Evolutionary conservation across 2,888 invertebrate genomes (phyloP).

Genomic region (Zootermopsis nevadensis): DNA sequence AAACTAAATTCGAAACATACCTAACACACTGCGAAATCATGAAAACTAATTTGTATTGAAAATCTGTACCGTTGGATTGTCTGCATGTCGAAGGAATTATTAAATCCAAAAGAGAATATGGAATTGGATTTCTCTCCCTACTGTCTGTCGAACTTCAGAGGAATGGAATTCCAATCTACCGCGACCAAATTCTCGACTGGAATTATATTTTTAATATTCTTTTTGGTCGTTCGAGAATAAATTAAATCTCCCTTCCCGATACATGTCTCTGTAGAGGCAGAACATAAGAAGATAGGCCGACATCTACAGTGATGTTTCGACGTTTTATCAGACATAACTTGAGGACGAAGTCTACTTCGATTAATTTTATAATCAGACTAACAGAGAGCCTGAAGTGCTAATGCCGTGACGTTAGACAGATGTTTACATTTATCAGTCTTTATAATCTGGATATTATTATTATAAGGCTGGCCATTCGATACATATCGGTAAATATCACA

Average conservation of each 20-base stretch:
- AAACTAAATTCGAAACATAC: background rate
- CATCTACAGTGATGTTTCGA: too few relatives aligned
- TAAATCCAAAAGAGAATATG: background rate
- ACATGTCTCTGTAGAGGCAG: background rate
- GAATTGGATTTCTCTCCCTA: conserved; percentile 17
- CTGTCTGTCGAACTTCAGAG: conserved; percentile 29
- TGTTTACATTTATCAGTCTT: too few relatives aligned
- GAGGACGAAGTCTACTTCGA: too few relatives aligned
- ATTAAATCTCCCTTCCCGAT: conserved; percentile 45
- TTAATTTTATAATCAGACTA: too few relatives aligned
- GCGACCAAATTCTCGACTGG: conserved; percentile 41
- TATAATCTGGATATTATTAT: too few relatives aligned
- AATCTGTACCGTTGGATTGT: background rate
- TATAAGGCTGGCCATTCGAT: too few relatives aligned
- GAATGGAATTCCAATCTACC: conserved; percentile 46
- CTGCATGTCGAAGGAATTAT: background rate
- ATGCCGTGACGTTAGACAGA: too few relatives aligned
- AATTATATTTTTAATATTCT: conserved; percentile 46
- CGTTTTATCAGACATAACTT: too few relatives aligned
- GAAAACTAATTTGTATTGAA: conserved; percentile 10
- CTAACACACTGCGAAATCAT: background rate
- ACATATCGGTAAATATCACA: too few relatives aligned
- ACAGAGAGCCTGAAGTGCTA: too few relatives aligned
- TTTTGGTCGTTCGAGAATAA: conserved; percentile 44
- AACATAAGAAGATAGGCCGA: background rate